Base-by-base conservation (phyloP, 2,888 invertebrate genomes). In the Conomelus anceps region DNA sequence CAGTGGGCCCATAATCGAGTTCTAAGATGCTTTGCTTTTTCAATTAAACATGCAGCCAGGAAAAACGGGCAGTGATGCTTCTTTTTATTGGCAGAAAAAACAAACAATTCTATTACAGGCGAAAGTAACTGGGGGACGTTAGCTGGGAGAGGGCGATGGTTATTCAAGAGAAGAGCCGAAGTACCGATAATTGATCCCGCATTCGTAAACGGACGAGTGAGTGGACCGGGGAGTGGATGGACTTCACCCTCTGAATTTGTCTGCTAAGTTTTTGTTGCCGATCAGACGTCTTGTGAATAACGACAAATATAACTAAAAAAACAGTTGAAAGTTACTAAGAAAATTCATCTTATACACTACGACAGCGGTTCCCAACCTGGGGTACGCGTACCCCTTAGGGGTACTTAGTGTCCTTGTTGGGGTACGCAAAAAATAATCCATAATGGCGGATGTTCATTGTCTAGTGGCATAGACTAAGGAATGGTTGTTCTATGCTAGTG, bases 21-120 rank as follows among this genome's bases (percentile, higher is more conserved):
- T 90, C 90, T 88, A 85, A 89, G 90, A 90, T 88, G 89, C 90
- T 89, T 90, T 90, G 89, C 89, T 89, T 90, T 89, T 89, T 87
- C 90, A 90, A 90, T 90, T 90, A 90, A 89, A 89, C 86, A 88
- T 88, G 88, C 88, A 23, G 23, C 29, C 86, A 26, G 86, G n/a
- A 29, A 29, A 24, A 24, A 23, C 24, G 86, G 23, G 29, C 87
- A 22, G 88, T 7, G 63, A n/a, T 20, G 63, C 13, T 63, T 63
- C 88, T 89, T 88, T 89, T 89, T 89, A 88, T 63, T 63, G 63
- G 63, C 63, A 63, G 63, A 63, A 63, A 63, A 63, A 63, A 63
- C 88, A 89, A 89, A 89, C 89, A 89, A 89, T 89, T 88, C 89
- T 86, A 89, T 89, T 89, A 89, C 84, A 86, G 29, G 88, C 88